These are phyloP conservation scores for Telenomus remus DNA, from an alignment of 1,140 invertebrate species.

Conservation along the genomic window DNA sequence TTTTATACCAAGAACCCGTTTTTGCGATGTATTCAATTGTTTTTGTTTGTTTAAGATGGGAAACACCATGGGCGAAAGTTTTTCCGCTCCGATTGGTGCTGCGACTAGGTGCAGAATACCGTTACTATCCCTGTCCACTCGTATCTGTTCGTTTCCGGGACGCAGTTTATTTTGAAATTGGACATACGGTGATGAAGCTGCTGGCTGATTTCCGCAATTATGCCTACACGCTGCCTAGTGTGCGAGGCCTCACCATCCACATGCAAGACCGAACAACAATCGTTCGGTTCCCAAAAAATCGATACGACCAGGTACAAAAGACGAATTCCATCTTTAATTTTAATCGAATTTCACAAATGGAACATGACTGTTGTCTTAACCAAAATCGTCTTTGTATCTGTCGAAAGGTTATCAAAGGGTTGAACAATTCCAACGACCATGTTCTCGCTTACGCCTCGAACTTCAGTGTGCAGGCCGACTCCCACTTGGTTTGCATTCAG, in stretches of 20 bases:
- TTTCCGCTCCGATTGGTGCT: conserved; percentile 87
- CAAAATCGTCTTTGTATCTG: conserved; percentile 5
- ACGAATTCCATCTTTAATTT: neutral
- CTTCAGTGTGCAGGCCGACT: conserved; percentile 87
- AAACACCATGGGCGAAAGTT: conserved; percentile 90
- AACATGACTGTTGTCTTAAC: neutral
- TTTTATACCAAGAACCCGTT: too few relatives aligned
- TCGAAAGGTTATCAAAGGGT: conserved; percentile 81
- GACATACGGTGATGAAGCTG: conserved; percentile 93
- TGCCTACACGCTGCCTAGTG: conserved; percentile 87
- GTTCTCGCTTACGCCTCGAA: conserved; percentile 89
- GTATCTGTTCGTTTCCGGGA: conserved; percentile 87
- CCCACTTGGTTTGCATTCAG: conserved; percentile 89
- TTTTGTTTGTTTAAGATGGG: conserved; percentile 82
- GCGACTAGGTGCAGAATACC: conserved; percentile 88
- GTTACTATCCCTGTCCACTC: conserved; percentile 91
- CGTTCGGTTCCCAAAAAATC: conserved; percentile 86
- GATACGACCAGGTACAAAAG: conserved; percentile 83
- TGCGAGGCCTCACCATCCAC: conserved; percentile 87
- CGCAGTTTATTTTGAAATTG: conserved; percentile 90
- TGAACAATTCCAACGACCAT: conserved; percentile 90
- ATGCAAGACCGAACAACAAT: conserved; percentile 90
- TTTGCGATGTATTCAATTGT: too few relatives aligned
- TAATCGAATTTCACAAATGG: neutral
- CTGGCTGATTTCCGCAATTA: conserved; percentile 92